These are phyloP conservation scores for Malurus alboscapulatus DNA, from an alignment of 2,113 vertebrate species.

Conservation along the genomic window DNA sequence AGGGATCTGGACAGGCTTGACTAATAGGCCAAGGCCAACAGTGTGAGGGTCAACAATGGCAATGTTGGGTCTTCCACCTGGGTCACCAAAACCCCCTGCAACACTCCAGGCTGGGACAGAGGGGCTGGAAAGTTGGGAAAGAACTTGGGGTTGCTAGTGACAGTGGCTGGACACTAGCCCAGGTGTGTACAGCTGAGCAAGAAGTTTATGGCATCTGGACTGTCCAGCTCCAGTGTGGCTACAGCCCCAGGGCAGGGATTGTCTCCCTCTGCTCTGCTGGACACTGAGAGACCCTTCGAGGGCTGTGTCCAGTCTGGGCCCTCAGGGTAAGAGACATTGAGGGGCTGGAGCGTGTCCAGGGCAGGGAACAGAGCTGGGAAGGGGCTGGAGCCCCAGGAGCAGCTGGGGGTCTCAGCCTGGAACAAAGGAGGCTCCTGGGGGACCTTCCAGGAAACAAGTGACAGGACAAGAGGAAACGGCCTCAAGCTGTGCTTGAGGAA, in stretches of 20 bases:
- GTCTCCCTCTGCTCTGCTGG: neutral
- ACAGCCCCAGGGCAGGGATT: neutral
- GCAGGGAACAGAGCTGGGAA: neutral
- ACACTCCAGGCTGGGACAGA: neutral
- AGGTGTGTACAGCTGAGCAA: neutral
- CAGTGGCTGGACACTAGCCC: fast-evolving
- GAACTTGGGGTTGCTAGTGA: neutral
- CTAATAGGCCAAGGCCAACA: neutral
- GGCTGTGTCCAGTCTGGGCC: neutral
- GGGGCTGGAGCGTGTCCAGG: neutral
- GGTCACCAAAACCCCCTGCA: neutral
- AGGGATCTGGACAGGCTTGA: neutral
- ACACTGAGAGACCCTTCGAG: fast-evolving
- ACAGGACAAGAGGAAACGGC: neutral
- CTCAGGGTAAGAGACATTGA: neutral
- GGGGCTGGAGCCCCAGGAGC: neutral
- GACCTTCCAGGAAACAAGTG: too few relatives aligned
- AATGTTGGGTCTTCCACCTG: neutral
- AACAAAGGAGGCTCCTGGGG: neutral
- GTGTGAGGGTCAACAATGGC: neutral
- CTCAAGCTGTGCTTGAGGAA: fast-evolving
- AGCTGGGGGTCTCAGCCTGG: neutral
- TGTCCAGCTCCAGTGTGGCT: neutral
- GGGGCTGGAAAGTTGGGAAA: neutral
- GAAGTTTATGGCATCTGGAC: fast-evolving